A percentile compares a stretch with the other conserved stretches of the same genome.
Evolutionary conservation across 2,113 vertebrate genomes (phyloP).

Genomic region (Australoheros scitulus): DNA sequence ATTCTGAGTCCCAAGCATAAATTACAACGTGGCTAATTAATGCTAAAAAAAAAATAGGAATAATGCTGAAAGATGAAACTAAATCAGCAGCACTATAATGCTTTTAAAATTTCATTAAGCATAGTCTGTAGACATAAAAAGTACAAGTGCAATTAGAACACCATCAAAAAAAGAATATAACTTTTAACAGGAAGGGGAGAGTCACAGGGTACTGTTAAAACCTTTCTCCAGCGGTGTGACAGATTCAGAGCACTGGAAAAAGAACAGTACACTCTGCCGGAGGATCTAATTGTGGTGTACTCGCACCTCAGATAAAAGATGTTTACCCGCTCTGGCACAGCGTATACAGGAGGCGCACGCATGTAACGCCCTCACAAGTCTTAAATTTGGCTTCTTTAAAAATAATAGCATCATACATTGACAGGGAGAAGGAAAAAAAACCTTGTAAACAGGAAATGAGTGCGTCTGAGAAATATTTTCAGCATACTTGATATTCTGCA

Average conservation of each 20-base stretch:
- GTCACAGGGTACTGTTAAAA: conserved; percentile 3
- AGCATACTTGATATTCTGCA: conserved; percentile 25
- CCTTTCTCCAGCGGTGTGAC: conserved; percentile 17
- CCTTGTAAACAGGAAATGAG: conserved; percentile 59
- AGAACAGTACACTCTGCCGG: conserved; percentile 18
- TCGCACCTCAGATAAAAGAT: conserved; percentile 49
- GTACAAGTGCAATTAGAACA: conserved; percentile 20
- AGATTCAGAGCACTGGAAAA: conserved; percentile 58
- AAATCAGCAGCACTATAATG: background rate
- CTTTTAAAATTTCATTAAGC: conserved; percentile 3
- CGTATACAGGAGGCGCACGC: conserved; percentile 12
- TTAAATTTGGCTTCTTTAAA: conserved; percentile 32
- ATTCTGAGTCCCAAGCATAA: conserved; percentile 28
- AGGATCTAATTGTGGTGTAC: conserved; percentile 40
- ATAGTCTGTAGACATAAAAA: background rate
- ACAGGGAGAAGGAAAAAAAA: background rate
- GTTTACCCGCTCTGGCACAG: conserved; percentile 41
- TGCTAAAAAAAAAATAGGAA: conserved; percentile 17
- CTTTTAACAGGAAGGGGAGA: background rate
- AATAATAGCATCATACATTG: conserved; percentile 31
- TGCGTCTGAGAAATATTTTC: conserved; percentile 34
- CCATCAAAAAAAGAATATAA: background rate
- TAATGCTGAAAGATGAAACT: conserved; percentile 16
- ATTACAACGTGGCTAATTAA: conserved; percentile 52
- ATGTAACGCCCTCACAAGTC: background rate